Conservation (phyloP, 2,113 vertebrate species). For the Hemiscyllium ocellatum region DNA sequence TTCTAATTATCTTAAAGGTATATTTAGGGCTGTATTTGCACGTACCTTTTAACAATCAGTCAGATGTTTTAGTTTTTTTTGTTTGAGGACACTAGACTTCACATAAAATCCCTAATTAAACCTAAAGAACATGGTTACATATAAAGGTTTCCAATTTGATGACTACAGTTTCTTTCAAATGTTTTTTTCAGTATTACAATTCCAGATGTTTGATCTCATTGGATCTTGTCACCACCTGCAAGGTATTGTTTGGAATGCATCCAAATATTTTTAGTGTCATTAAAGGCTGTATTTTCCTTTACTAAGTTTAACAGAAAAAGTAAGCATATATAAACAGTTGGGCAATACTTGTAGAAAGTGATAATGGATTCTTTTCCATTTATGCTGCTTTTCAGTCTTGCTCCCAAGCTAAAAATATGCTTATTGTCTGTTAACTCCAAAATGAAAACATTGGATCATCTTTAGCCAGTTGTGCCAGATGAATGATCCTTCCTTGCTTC, state of each 20-base stretch:
- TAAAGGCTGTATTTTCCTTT: not conserved
- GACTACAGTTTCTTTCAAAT: constrained; percentile 26
- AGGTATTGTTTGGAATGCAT: constrained; percentile 34
- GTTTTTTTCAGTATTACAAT: not conserved
- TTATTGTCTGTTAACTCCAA: not conserved
- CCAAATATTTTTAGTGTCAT: not conserved
- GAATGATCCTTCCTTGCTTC: not conserved
- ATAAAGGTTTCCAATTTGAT: constrained; percentile 13
- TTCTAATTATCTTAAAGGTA: not conserved
- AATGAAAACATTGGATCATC: not conserved
- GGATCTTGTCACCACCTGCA: constrained; percentile 22
- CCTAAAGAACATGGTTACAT: not conserved
- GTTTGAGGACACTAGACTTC: constrained; percentile 7
- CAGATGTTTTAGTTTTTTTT: not conserved
- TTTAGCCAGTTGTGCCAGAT: not conserved
- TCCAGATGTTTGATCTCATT: constrained; percentile 3
- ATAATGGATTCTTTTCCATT: constrained; percentile 16
- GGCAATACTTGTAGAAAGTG: constrained; percentile 2
- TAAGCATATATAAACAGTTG: not conserved
- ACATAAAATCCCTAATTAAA: constrained; percentile 9
- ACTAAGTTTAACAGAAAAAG: not conserved
- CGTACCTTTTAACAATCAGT: constrained; percentile 1
- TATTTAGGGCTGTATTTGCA: constrained; percentile 8
- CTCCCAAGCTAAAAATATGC: not conserved
- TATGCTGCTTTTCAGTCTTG: not conserved